Evolutionary conservation across 2,888 invertebrate genomes (phyloP).

Genomic region (Rhingia rostrata): DNA sequence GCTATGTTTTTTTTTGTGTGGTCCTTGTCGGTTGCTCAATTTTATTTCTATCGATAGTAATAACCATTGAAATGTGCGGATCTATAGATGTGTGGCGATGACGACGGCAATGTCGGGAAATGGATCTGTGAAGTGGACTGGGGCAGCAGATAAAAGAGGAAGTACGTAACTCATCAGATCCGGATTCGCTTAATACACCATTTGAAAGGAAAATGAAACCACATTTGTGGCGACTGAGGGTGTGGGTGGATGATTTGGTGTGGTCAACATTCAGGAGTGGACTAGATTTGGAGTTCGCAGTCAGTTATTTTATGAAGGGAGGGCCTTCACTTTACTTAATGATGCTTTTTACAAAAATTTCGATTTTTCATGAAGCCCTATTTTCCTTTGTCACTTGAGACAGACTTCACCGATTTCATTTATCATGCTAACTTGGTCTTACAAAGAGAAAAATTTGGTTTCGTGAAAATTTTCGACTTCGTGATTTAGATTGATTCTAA

Average conservation of each 20-base stretch:
- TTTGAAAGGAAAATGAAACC: conserved; percentile 52
- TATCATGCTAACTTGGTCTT: no score
- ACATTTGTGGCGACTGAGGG: conserved; percentile 9
- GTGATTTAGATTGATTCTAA: no score
- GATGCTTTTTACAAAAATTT: no score
- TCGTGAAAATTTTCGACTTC: no score
- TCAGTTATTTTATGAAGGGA: background rate
- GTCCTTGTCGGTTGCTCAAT: conserved; percentile 60
- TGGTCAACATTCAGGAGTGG: conserved; percentile 39
- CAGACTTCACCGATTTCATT: no score
- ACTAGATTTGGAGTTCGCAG: background rate
- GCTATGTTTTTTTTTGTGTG: conserved; percentile 11
- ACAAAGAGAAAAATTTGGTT: no score
- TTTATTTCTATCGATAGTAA: conserved; percentile 71
- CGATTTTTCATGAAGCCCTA: no score
- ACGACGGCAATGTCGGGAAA: conserved; percentile 27
- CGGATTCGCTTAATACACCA: conserved; percentile 65
- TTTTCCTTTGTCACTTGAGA: no score
- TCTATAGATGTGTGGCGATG: conserved; percentile 13
- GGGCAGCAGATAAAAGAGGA: conserved; percentile 45
- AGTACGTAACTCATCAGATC: conserved; percentile 68
- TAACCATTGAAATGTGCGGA: conserved; percentile 60
- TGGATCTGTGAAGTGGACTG: conserved; percentile 59
- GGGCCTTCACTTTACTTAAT: background rate
- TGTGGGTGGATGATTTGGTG: background rate